Percentiles rank a stretch among this genome's conserved stretches.
Conservation (phyloP, 2,888 invertebrate species). For the Pheosia gnoma region DNA sequence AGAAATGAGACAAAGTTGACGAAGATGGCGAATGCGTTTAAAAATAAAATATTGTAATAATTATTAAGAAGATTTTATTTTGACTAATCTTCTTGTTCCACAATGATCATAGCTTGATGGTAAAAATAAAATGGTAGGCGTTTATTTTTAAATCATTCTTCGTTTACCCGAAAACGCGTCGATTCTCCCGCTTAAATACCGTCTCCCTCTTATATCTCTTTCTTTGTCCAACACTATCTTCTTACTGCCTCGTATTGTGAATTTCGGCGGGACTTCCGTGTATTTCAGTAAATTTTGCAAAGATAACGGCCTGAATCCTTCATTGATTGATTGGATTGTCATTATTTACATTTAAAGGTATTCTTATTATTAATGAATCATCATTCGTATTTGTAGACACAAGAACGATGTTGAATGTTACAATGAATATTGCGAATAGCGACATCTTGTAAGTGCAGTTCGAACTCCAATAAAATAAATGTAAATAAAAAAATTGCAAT, state of each 20-base stretch:
- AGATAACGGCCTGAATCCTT: constrained; percentile 36
- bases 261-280: constrained; percentile 40
- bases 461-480: neutral
- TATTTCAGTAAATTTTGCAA: constrained; percentile 40
- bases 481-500: neutral
- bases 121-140: no score
- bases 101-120: neutral
- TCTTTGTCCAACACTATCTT: constrained; percentile 21
- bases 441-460: constrained; percentile 16
- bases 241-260: constrained; percentile 21
- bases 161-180: constrained; percentile 30
- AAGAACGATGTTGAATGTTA: constrained; percentile 10
- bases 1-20: constrained; percentile 7
- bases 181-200: constrained; percentile 22
- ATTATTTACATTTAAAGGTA: constrained; percentile 26
- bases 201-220: constrained; percentile 15
- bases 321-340: constrained; percentile 36
- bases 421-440: constrained; percentile 4
- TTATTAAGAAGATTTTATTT: neutral
- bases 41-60: constrained; percentile 2
- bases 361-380: constrained; percentile 18
- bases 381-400: constrained; percentile 8
- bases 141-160: constrained; percentile 23
- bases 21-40: constrained; percentile 10
- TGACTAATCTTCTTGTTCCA: neutral